Evolutionary conservation across 2,888 invertebrate genomes (phyloP).

Genomic region (Eledona agricola): DNA sequence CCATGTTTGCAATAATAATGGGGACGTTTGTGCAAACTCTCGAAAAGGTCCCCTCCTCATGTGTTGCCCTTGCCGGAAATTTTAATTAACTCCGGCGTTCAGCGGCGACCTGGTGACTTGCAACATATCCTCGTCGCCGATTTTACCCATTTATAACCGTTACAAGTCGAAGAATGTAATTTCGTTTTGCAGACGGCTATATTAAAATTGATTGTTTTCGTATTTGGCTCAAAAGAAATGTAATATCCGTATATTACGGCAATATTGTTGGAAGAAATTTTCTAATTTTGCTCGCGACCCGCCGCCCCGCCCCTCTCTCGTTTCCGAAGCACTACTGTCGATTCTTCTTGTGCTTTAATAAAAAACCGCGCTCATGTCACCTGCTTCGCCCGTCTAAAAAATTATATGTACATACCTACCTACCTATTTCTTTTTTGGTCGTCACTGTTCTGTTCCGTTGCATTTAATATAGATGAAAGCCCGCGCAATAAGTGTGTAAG

Average conservation of each 20-base stretch:
- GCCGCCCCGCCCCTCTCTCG: conserved; percentile 5
- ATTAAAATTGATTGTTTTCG: conserved; percentile 39
- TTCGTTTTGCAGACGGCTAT: conserved; percentile 34
- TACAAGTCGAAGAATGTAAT: conserved; percentile 38
- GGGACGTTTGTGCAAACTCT: conserved; percentile 32
- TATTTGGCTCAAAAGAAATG: conserved; percentile 36
- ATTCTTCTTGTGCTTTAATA: conserved; percentile 14
- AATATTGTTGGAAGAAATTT: conserved; percentile 35
- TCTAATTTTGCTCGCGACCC: conserved; percentile 30
- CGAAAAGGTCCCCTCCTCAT: neutral
- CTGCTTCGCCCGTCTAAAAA: no score
- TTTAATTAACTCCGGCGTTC: conserved; percentile 37
- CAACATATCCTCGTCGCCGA: conserved; percentile 37
- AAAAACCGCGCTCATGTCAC: conserved; percentile 3
- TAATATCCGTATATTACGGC: conserved; percentile 36
- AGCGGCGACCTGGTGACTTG: conserved; percentile 34
- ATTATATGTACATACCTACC: neutral
- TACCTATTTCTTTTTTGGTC: neutral
- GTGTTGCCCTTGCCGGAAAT: conserved; percentile 20
- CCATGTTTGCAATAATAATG: conserved; percentile 44
- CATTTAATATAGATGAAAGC: conserved; percentile 34
- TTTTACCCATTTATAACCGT: conserved; percentile 39
- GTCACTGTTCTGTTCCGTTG: conserved; percentile 9
- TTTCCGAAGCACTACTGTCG: conserved; percentile 15
- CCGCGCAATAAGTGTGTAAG: conserved; percentile 30